These are phyloP conservation scores for Blastobasis lacticolella DNA, from an alignment of 2,888 invertebrate species.

Conservation along the genomic window DNA sequence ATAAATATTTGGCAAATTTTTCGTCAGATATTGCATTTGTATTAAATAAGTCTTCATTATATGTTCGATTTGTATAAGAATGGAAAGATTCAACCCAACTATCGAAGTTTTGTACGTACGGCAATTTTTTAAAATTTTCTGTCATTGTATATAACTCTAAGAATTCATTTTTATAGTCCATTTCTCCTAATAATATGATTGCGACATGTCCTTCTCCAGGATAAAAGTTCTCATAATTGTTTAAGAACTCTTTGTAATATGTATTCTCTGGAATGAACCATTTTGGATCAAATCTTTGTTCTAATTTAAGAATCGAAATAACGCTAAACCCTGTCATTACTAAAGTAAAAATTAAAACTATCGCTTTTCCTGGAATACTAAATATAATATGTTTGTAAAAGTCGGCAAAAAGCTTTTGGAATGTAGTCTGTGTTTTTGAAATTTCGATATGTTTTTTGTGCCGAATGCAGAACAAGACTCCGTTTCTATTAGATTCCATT, in stretches of 20 bases:
- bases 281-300: conserved; percentile 85
- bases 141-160: conserved; percentile 71
- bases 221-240: conserved; percentile 73
- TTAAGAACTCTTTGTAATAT: conserved; percentile 77
- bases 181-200: conserved; percentile 77
- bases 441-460: conserved; percentile 73
- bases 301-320: conserved; percentile 75
- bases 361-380: conserved; percentile 78
- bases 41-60: conserved; percentile 65
- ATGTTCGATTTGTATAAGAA: conserved; percentile 74
- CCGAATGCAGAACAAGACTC: conserved; percentile 78
- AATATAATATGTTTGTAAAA: conserved; percentile 79
- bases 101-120: conserved; percentile 70
- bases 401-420: conserved; percentile 72
- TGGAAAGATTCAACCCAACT: conserved; percentile 80
- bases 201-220: conserved; percentile 78
- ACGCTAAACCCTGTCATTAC: conserved; percentile 76
- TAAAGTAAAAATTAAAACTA: conserved; percentile 75
- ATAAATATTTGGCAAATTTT: conserved; percentile 77
- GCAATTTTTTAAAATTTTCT: conserved; percentile 62
- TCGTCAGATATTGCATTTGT: conserved; percentile 54
- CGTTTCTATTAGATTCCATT: conserved; percentile 77
- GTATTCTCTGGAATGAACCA: conserved; percentile 86
- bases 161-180: conserved; percentile 78
- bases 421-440: conserved; percentile 70